Percentiles rank a stretch among this genome's conserved stretches.
phyloP scores from a whole-genome alignment of 2,797 vertebrate species.

The Pelobates cultripes region DNA sequence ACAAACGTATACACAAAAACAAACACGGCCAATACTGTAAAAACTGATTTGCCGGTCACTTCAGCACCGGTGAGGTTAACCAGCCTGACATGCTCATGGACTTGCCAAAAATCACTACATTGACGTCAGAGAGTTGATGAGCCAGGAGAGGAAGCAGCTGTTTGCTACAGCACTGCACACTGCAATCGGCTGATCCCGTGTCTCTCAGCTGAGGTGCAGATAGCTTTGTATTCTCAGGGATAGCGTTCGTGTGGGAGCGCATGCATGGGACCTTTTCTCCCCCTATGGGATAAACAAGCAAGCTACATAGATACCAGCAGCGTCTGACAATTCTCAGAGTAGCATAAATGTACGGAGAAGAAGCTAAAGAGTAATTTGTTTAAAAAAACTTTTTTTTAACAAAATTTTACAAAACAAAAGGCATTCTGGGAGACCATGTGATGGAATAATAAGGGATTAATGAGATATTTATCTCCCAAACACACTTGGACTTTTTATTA shows the following conservation, averaged over 20 bases:
- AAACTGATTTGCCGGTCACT: neutral
- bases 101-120: neutral
- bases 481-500: too few species aligned
- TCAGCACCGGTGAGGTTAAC: constrained; percentile 22
- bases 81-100: neutral
- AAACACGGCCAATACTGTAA: too few species aligned
- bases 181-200: constrained; percentile 12
- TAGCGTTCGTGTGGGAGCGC: neutral
- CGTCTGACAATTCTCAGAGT: too few species aligned
- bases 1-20: too few species aligned
- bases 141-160: constrained; percentile 45
- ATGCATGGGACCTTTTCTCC: neutral
- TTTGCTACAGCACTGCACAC: constrained; percentile 24
- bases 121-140: constrained; percentile 31
- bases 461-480: too few species aligned
- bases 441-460: too few species aligned
- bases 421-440: too few species aligned
- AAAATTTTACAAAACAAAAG: too few species aligned
- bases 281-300: neutral
- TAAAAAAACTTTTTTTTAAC: too few species aligned
- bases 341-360: too few species aligned
- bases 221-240: constrained; percentile 15
- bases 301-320: too few species aligned
- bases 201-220: neutral
- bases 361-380: too few species aligned